Evolutionary conservation across 1,140 invertebrate species (phyloP), one percentile per base, ranked within the genome.

Genomic region (Cydia amplana): DNA sequence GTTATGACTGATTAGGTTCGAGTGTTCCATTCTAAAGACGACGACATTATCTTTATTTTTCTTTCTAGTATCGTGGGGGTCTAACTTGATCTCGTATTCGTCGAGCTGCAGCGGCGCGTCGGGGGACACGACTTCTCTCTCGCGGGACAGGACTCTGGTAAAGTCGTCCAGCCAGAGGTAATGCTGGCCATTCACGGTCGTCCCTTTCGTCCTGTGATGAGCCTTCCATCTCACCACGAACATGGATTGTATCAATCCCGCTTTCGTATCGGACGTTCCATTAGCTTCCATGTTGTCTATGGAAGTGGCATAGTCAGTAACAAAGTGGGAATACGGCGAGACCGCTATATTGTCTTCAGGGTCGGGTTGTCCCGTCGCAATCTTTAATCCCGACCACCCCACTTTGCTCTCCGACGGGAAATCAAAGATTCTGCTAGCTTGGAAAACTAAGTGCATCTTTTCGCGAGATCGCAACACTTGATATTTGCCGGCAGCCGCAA

Each of bases 151-250:
- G 16, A 84, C 80, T 85, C 88, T 92, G 9, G 82, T 87, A 36
- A 93, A 92, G 73, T 87, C 90, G 73, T 93, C 87, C 49, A 93
- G 74, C 87, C 90, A 93, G n/a, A 94, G 77, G 72, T 89, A 91
- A 74, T 93, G 93, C 78, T 94, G 94, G 0, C 94, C 94, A 43
- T 93, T 80, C 9, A 91, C 91, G 10, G 87, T 82, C 75, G 86
- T 85, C 20, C 86, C 88, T 72, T 81, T 89, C 1, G 86, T 83
- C 65, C 86, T 87, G 74, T 89, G 86, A 72, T 92, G 83, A 6
- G 92, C 93, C 78, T 91, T 93, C 94, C 94, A 95, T 82, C 94
- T 87, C 16, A 94, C 83, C 16, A 94, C 84, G 76, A 95, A 87
- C 80, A 93, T 93, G 1, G 92, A 93, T 74, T 89, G 85, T 76